Percentiles rank a stretch among this genome's conserved stretches.
Evolutionary conservation across 1,140 invertebrate genomes (phyloP).

Genomic region (Lasaia peninsularis): DNA sequence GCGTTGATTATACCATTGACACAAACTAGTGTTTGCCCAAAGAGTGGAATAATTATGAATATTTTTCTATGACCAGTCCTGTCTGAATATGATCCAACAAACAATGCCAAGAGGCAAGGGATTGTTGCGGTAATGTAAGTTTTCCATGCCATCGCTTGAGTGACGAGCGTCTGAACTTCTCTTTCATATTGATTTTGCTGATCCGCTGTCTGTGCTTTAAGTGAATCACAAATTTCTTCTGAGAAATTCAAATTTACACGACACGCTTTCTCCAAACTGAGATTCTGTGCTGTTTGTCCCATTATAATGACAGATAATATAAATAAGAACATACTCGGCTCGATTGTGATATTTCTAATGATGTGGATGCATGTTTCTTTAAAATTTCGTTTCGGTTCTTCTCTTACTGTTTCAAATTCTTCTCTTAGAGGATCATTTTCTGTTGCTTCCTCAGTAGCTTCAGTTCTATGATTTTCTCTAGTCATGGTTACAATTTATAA

Average conservation of each 20-base stretch:
- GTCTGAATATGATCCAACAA: slow-evolving; percentile 79
- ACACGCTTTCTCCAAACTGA: too few species aligned
- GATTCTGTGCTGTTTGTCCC: slow-evolving; percentile 47
- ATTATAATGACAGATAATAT: slow-evolving; percentile 36
- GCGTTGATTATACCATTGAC: slow-evolving; percentile 73
- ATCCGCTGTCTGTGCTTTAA: slow-evolving; percentile 41
- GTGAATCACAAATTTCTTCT: slow-evolving; percentile 52
- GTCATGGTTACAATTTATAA: slow-evolving; percentile 4
- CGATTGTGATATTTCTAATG: slow-evolving; percentile 52
- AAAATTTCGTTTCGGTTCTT: slow-evolving; percentile 25
- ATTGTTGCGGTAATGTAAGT: slow-evolving; percentile 52
- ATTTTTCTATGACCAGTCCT: slow-evolving; percentile 76
- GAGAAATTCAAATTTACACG: slow-evolving; percentile 58
- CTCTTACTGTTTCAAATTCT: slow-evolving; percentile 19
- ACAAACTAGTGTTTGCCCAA: slow-evolving; percentile 53
- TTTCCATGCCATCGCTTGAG: slow-evolving; percentile 42
- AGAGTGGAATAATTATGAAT: slow-evolving; percentile 63
- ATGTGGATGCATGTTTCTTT: slow-evolving; percentile 30
- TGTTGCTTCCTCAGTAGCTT: slow-evolving; percentile 25
- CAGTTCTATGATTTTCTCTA: slow-evolving; percentile 16
- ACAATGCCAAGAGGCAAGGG: slow-evolving; percentile 80
- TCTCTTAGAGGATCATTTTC: slow-evolving; percentile 51
- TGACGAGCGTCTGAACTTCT: slow-evolving; percentile 46
- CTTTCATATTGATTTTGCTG: slow-evolving; percentile 51
- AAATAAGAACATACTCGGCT: slow-evolving; percentile 51